Evolutionary conservation across 2,797 vertebrate genomes (phyloP).

Genomic region (Thripadectes ignobilis): DNA sequence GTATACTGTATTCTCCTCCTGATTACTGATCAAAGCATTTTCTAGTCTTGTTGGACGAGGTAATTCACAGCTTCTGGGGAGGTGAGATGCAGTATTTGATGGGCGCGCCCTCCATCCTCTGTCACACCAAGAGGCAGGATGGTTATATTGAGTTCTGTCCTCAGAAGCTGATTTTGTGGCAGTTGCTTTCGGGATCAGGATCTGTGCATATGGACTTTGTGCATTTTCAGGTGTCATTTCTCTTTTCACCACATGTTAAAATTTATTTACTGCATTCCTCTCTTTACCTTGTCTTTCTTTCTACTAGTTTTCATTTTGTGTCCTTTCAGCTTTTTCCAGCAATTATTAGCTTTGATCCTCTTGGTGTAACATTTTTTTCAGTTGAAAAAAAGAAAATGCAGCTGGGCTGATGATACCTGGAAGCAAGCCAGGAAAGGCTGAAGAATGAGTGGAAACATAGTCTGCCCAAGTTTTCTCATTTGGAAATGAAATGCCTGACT

Average conservation of each 20-base stretch:
- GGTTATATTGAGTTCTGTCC: not conserved
- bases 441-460: not conserved
- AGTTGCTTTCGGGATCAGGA: not conserved
- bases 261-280: not conserved
- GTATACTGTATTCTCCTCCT: not conserved
- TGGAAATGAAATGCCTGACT: not conserved
- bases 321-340: not conserved
- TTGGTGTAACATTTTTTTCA: not conserved
- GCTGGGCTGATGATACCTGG: not conserved
- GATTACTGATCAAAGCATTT: not conserved
- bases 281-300: not conserved
- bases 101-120: not conserved
- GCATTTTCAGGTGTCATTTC: not conserved
- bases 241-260: not conserved
- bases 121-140: not conserved
- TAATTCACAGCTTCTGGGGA: not conserved
- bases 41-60: not conserved
- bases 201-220: rapidly evolving
- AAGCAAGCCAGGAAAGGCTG: not conserved
- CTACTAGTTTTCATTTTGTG: not conserved
- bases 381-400: not conserved
- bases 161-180: not conserved
- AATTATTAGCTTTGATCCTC: not conserved
- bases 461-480: not conserved
- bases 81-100: not conserved